Evolutionary conservation across 2,113 vertebrate genomes (phyloP), one percentile per base, ranked within the genome.

Genomic region (Dolichallabes microphthalmus): DNA sequence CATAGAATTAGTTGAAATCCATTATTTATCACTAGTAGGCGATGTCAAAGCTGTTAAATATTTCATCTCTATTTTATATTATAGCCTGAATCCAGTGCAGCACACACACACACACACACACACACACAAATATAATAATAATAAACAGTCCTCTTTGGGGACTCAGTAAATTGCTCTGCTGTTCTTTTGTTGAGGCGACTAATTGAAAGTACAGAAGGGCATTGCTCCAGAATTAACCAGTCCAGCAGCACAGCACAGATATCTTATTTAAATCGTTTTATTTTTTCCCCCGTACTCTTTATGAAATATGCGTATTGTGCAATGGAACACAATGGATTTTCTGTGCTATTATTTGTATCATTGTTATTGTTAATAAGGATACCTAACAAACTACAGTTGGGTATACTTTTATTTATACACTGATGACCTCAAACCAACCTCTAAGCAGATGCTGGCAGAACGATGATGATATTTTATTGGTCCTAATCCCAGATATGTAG

Each of bases 181-280:
- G 30, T 79, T 77, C 57, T 77, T 30, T 75, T 84, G 73, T 64
- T 84, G 45, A 66, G 63, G 27, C 19, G 13, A 84, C 19, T 25
- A 66, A 76, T 76, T 76, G 39, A 61, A 84, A 84, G 82, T 45
- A 84, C 60, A 84, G 58, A 60, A 78, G 75, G 55, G 30, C 76
- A 58, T 61, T 76, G 57, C 17, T 53, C 39, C 60, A 77, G 45
- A 75, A 75, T 84, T 64, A 84, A 76, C n/a, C 50, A 55, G 13
- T 15, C n/a, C 82, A 77, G 57, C 73, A 84, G 50, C 45, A 11
- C 58, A 64, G 64, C 80, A 68, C n/a, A 55, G 45, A 76, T 30
- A 61, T 45, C 57, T 69, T 50, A 30, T 75, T 73, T n/a, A 52
- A 45, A 1, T 13, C 39, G 27, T 11, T 53, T n/a, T n/a, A n/a